Conservation (phyloP, 2,113 vertebrate species). For the Crypturellus undulatus region DNA sequence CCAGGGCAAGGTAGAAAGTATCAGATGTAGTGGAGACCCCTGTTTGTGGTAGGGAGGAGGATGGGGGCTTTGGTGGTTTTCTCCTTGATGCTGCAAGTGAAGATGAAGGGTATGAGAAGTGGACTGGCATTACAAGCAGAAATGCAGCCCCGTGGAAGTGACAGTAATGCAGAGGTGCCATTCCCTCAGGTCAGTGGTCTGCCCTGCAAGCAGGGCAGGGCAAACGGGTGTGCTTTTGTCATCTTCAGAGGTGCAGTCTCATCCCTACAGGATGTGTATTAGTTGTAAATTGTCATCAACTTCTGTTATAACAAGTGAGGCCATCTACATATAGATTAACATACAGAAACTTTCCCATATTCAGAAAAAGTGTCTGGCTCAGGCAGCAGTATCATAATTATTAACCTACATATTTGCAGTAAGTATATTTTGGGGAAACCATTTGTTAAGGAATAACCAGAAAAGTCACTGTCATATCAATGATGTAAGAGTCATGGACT, state of each 20-base stretch:
- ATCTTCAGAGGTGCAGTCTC: not conserved
- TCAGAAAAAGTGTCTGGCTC: not conserved
- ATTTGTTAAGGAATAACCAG: not conserved
- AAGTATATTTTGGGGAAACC: not conserved
- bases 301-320: not conserved
- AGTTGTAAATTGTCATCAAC: not conserved
- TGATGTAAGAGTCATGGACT: not conserved
- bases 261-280: not conserved
- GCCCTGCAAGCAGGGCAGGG: too few relatives aligned
- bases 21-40: too few relatives aligned
- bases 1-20: too few relatives aligned
- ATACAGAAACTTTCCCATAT: not conserved
- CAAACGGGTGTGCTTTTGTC: rapidly evolving
- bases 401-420: not conserved
- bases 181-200: too few relatives aligned
- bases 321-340: not conserved
- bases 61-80: too few relatives aligned
- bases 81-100: too few relatives aligned
- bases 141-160: too few relatives aligned
- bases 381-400: not conserved
- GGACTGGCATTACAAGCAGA: too few relatives aligned
- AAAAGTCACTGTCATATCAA: not conserved
- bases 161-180: too few relatives aligned
- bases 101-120: too few relatives aligned
- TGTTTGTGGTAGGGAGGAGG: too few relatives aligned